Conservation (phyloP, 2,888 invertebrate genomes). For the Cheilosia soror region DNA sequence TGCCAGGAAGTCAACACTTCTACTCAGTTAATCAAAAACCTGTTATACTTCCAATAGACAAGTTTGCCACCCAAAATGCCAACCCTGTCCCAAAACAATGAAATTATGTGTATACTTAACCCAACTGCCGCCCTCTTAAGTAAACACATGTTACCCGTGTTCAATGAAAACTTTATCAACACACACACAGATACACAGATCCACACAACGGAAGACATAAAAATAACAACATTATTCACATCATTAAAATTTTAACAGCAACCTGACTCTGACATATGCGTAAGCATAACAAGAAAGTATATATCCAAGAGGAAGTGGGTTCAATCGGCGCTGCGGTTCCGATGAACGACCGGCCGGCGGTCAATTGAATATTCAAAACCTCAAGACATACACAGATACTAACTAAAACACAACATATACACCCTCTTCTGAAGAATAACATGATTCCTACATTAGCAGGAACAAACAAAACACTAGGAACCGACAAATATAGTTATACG, state of each 20-base stretch:
- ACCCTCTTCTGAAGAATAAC: slow-evolving; percentile 24
- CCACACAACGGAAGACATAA: slow-evolving; percentile 34
- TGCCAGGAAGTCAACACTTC: slow-evolving; percentile 55
- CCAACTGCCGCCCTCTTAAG: slow-evolving; percentile 27
- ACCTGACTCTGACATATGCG: slow-evolving; percentile 50
- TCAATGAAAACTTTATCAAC: slow-evolving; percentile 57
- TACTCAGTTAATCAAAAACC: slow-evolving; percentile 57
- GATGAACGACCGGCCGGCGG: slow-evolving; percentile 43
- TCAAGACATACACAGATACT: slow-evolving; percentile 13
- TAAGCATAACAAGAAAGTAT: slow-evolving; percentile 4
- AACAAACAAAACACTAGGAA: slow-evolving; percentile 34
- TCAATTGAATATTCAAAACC: slow-evolving; percentile 71
- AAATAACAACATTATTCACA: slow-evolving; percentile 64
- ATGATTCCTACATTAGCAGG: slow-evolving; percentile 60
- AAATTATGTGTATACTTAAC: slow-evolving; percentile 55
- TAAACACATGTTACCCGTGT: slow-evolving; percentile 60
- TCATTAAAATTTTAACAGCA: slow-evolving; percentile 71
- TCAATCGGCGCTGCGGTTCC: slow-evolving; percentile 5
- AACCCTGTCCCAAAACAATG: slow-evolving; percentile 30
- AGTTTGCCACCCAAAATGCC: neutral
- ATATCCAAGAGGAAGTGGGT: slow-evolving; percentile 8
- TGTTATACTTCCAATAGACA: slow-evolving; percentile 39
- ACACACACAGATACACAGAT: slow-evolving; percentile 6
- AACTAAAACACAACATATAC: neutral
- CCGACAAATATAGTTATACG: slow-evolving; percentile 37